Conservation (phyloP, 2,888 invertebrate genomes). For the Temnothorax ravouxi region DNA sequence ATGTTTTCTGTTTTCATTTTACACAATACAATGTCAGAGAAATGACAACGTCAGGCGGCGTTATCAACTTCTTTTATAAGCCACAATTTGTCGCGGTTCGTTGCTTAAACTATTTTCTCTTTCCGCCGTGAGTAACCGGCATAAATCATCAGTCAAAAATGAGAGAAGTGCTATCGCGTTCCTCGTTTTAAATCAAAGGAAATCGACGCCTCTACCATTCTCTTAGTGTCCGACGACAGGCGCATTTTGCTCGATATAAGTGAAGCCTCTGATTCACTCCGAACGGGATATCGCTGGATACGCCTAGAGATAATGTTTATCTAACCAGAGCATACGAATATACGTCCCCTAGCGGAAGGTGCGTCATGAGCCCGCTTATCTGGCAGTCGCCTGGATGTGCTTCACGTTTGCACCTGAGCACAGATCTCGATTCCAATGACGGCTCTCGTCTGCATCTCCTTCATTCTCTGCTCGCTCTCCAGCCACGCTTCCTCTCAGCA, state of each 20-base stretch:
- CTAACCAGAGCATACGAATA: conserved; percentile 62
- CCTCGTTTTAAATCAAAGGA: not conserved
- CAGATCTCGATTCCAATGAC: conserved; percentile 45
- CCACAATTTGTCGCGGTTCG: not conserved
- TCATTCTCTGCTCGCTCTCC: conserved; percentile 38
- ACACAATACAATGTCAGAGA: not conserved
- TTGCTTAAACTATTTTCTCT: not conserved
- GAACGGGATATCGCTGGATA: conserved; percentile 39
- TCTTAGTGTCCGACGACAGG: not conserved
- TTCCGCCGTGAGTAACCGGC: not conserved
- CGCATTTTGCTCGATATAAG: conserved; percentile 24
- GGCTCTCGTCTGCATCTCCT: not conserved
- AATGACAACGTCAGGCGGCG: not conserved
- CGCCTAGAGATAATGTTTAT: conserved; percentile 70
- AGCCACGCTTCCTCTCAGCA: conserved; percentile 2
- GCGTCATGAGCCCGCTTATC: not conserved
- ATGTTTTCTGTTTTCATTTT: conserved; percentile 9
- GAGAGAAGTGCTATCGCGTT: not conserved
- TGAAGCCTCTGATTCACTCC: conserved; percentile 58
- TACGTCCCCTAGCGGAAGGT: conserved; percentile 29
- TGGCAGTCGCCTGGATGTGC: conserved; percentile 29
- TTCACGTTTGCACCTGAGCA: not conserved
- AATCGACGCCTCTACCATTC: not conserved
- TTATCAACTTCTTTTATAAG: not conserved
- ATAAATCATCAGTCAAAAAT: not conserved